Conservation (phyloP, 2,797 vertebrate species). For the Pantherophis vulpinus region DNA sequence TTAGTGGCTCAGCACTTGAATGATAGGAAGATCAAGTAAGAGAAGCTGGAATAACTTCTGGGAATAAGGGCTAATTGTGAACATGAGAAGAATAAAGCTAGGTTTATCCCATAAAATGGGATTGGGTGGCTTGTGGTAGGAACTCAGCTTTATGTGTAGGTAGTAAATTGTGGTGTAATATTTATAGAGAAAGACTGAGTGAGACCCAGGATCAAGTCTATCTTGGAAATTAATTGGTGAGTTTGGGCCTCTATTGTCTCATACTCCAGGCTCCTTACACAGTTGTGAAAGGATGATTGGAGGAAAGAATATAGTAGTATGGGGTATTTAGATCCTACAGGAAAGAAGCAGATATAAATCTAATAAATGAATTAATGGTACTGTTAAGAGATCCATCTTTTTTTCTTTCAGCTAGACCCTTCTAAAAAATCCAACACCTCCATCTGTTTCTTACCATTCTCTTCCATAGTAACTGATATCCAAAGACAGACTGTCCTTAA, state of each 20-base stretch:
- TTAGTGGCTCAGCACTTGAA: background rate
- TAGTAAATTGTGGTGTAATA: background rate
- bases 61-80: background rate
- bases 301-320: background rate
- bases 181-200: background rate
- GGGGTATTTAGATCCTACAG: background rate
- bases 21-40: background rate
- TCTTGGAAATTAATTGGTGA: background rate
- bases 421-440: background rate
- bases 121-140: background rate
- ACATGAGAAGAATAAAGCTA: background rate
- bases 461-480: background rate
- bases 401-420: background rate
- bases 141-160: background rate
- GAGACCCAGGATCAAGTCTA: background rate
- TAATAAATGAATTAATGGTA: background rate
- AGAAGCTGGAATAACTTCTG: background rate
- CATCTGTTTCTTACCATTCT: background rate
- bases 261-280: background rate
- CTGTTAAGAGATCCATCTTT: no score
- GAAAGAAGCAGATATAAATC: background rate
- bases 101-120: background rate
- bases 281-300: background rate
- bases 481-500: background rate
- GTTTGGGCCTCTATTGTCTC: background rate